These are phyloP conservation scores for Cheumatopsyche charites DNA, from an alignment of 1,140 invertebrate genomes.

Conservation along the genomic window DNA sequence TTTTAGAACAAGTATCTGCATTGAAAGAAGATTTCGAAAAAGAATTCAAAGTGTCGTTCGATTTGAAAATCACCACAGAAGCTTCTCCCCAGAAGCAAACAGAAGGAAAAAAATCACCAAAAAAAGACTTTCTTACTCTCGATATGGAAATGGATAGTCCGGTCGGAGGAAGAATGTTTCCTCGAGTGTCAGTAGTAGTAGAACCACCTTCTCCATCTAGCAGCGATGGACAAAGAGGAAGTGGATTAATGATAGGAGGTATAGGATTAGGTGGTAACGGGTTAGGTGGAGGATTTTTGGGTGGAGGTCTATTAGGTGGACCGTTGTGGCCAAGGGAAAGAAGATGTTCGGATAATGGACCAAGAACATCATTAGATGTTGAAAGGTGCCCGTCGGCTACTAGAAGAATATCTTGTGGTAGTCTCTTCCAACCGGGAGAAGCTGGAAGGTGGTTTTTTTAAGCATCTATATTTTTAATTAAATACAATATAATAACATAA, in stretches of 20 bases:
- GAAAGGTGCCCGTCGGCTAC: slow-evolving; percentile 63
- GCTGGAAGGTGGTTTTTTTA: slow-evolving; percentile 61
- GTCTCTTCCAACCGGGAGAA: slow-evolving; percentile 72
- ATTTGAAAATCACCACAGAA: slow-evolving; percentile 46
- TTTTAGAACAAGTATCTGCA: slow-evolving; percentile 31
- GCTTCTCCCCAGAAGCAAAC: slow-evolving; percentile 45
- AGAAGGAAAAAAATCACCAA: slow-evolving; percentile 41
- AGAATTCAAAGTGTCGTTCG: slow-evolving; percentile 29
- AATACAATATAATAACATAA: too few species aligned
- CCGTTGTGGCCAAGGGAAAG: slow-evolving; percentile 43
- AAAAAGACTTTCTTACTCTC: slow-evolving; percentile 36
- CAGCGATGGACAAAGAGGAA: slow-evolving; percentile 55
- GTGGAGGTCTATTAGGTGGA: slow-evolving; percentile 35
- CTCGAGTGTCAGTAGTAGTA: slow-evolving; percentile 71
- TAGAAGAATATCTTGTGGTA: slow-evolving; percentile 77
- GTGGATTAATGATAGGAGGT: slow-evolving; percentile 17
- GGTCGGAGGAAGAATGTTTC: slow-evolving; percentile 55
- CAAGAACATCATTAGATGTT: slow-evolving; percentile 43
- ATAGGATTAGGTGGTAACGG: slow-evolving; percentile 18
- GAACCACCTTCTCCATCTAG: slow-evolving; percentile 71
- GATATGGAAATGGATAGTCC: slow-evolving; percentile 41
- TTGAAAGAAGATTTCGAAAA: slow-evolving; percentile 30
- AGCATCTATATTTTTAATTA: too few species aligned
- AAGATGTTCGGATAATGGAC: slow-evolving; percentile 46
- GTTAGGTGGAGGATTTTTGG: slow-evolving; percentile 11